These are phyloP conservation scores for Glandiceps talaboti DNA, from an alignment of 53 echinoderm and acorn worm species.

Conservation along the genomic window DNA sequence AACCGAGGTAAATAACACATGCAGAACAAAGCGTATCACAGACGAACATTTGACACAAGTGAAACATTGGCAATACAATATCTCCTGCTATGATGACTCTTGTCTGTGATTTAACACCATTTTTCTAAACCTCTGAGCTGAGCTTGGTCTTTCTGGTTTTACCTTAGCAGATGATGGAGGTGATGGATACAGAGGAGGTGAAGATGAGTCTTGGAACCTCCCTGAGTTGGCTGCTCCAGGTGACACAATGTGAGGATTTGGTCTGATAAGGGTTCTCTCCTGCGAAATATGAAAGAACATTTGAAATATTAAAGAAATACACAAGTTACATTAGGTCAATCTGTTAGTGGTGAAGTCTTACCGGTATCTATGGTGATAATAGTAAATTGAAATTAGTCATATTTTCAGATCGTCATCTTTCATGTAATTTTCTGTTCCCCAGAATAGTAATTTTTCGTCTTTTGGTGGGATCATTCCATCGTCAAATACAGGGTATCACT, in stretches of 20 bases:
- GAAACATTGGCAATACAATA: no score
- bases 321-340: neutral
- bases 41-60: no score
- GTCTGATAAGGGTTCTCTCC: constrained; percentile 45
- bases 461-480: no score
- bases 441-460: no score
- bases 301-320: neutral
- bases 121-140: constrained; percentile 28
- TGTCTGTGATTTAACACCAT: constrained; percentile 19
- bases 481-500: no score
- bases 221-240: neutral
- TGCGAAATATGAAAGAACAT: neutral
- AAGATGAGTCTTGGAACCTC: constrained; percentile 4
- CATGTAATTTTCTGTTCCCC: no score
- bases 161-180: constrained; percentile 70
- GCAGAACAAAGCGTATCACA: no score
- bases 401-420: no score
- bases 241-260: neutral
- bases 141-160: constrained; percentile 18
- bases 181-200: constrained; percentile 49
- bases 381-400: no score
- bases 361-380: no score
- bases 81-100: constrained; percentile 12
- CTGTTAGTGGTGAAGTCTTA: no score
- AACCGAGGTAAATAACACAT: no score